Evolutionary conservation across 2,113 vertebrate species (phyloP), one percentile per base, ranked within the genome.

Genomic region (Callithrix jacchus): DNA sequence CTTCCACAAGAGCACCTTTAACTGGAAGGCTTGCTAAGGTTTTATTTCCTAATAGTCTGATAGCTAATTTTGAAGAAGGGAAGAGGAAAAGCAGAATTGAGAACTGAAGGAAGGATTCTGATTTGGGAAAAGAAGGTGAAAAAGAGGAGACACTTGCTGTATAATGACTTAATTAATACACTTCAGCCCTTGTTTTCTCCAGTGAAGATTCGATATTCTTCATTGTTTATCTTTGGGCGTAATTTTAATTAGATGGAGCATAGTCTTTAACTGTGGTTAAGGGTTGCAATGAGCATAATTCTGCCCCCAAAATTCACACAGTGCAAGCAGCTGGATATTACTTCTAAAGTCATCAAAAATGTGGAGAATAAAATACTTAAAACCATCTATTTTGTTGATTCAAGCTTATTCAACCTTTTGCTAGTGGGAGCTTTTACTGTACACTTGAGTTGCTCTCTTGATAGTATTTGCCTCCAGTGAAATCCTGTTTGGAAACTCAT

Each of bases 331-430:
- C 87, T 94, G 87, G 80, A 82, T 87, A 79, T 11, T 52, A 83
- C 92, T 96, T 97, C 96, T 94, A 95, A 97, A 98, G 92, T 83
- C 92, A 94, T 97, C 79, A 92, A 96, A 92, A 96, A 92, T 89
- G 80, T 73, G 92, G 70, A 87, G 84, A 94, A 94, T 97, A 94
- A 96, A 98, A 93, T 94, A 95, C 87, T 96, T 97, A 91, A 93
- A 96, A 96, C 91, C 89, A 95, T 97, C 89, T 96, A 96, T 98
- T 97, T 97, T 96, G 91, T 97, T 97, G 96, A 93, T 96, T 95
- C 95, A 97, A 97, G 94, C 87, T 96, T 91, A 97, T 97, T 98
- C 92, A 97, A 89, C 87, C 95, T 96, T 97, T 98, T 96, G 95
- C 96, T 97, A 90, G 93, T 97, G 77, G 96, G 81, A 95, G 96